Evolutionary conservation across 2,888 invertebrate genomes (phyloP), one percentile per base, ranked within the genome.

Genomic region (Euproctis similis): DNA sequence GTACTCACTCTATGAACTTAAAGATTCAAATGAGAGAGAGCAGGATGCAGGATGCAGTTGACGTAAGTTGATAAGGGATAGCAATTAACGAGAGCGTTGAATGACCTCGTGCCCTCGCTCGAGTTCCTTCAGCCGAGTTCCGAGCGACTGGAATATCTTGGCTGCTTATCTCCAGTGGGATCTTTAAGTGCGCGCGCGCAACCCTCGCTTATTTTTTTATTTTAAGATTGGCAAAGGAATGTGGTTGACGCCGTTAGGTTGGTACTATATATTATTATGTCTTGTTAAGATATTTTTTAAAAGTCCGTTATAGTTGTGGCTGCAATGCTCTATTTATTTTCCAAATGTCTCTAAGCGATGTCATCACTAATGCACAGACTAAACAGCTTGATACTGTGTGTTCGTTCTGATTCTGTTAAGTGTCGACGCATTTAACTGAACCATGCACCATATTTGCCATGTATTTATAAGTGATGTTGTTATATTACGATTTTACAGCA

Each of bases 111-210:
- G 77, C 78, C 72, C 70, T 72, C 61, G 56, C 52, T 59, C 51
- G 75, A 62, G 35, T 46, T 49, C 59, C 65, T 64, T 68, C 76
- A 77, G 55, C 28, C 39, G 36, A 48, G 54, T 59, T 63, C 75
- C 76, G 53, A 49, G 39, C 37, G 38, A 51, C 50, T 77, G 71
- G 72, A 53, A 46, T 50, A 42, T 46, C 47, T 14, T 46, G 51
- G 59, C 59, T 43, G 52, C 64, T 69, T 80, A 78, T 78, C 78
- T 70, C n/a, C n/a, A n/a, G n/a, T 40, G 49, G 42, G 51, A 80
- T 78, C 77, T 65, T 43, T 54, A 46, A 59, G 59, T 66, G 67
- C 73, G 68, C 73, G 50, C 38, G 66, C 76, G 76, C 78, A 77
- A 67, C 71, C 70, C 70, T 54, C 48, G 46, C 34, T 49, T 45